Evolutionary conservation across 2,113 vertebrate species (phyloP).

Genomic region (Mesoclemmys tuberculata): DNA sequence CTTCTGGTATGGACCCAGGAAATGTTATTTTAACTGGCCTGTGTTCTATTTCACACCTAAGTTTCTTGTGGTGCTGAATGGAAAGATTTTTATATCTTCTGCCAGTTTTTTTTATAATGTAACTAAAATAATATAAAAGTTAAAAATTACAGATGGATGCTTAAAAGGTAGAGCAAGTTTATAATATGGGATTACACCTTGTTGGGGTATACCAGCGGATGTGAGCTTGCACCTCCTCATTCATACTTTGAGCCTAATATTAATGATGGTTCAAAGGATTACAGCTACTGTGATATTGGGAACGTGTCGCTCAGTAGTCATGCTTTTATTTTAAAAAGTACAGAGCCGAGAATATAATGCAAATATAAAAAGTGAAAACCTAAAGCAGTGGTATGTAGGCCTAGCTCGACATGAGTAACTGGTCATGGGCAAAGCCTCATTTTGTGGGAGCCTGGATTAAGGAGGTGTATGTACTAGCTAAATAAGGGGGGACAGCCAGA

Average conservation of each 20-base stretch:
- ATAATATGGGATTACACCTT: neutral
- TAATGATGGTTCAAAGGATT: neutral
- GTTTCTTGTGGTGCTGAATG: neutral
- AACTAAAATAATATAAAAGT: too few relatives aligned
- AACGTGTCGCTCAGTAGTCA: neutral
- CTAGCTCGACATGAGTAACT: neutral
- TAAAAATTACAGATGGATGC: too few relatives aligned
- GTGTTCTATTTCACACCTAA: neutral
- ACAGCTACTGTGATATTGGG: neutral
- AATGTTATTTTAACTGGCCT: too few relatives aligned
- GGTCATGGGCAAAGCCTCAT: neutral
- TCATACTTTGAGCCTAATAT: neutral
- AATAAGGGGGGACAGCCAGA: neutral
- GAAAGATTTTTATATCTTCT: neutral
- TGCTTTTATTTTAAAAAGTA: neutral
- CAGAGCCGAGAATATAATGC: neutral
- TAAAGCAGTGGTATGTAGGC: neutral
- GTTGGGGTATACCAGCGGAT: neutral
- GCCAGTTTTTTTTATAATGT: neutral
- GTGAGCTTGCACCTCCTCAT: neutral
- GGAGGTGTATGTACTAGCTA: neutral
- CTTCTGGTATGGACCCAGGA: too few relatives aligned
- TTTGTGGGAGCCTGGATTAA: neutral
- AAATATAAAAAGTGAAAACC: neutral
- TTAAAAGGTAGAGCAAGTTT: neutral